Evolutionary conservation across 2,113 vertebrate species (phyloP).

Genomic region (Urocitellus parryii): DNA sequence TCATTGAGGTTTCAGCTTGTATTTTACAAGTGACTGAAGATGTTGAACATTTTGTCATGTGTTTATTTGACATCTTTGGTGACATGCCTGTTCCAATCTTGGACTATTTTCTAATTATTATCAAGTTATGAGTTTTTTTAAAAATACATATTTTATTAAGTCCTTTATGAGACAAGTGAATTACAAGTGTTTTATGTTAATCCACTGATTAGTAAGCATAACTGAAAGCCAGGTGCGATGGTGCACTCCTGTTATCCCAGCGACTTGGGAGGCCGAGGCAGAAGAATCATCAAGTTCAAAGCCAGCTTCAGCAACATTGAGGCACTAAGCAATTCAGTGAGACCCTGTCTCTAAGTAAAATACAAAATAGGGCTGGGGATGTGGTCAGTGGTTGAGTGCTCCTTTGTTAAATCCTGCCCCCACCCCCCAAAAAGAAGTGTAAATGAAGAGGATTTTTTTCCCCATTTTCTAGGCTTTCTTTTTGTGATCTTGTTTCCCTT

Average conservation of each 20-base stretch:
- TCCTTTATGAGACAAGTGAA: slow-evolving; percentile 16
- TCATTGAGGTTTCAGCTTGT: slow-evolving; percentile 25
- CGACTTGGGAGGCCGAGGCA: no score
- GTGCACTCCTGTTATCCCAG: no score
- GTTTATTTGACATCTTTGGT: background rate
- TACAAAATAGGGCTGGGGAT: no score
- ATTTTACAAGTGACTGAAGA: background rate
- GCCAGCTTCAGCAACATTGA: no score
- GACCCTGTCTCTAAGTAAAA: no score
- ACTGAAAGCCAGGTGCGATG: no score
- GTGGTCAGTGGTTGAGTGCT: no score
- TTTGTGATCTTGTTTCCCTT: background rate
- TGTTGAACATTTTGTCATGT: background rate
- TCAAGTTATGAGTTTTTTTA: background rate
- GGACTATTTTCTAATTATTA: background rate
- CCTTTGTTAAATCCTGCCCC: no score
- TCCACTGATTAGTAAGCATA: no score
- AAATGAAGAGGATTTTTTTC: background rate
- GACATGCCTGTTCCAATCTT: background rate
- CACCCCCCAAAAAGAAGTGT: no score
- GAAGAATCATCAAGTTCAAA: no score
- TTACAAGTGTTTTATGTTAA: background rate
- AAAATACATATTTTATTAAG: slow-evolving; percentile 8
- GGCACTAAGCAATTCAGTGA: no score
- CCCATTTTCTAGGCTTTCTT: background rate